These are phyloP conservation scores for Scaptomyza parva DNA, from an alignment of 2,888 invertebrate species.

Conservation along the genomic window DNA sequence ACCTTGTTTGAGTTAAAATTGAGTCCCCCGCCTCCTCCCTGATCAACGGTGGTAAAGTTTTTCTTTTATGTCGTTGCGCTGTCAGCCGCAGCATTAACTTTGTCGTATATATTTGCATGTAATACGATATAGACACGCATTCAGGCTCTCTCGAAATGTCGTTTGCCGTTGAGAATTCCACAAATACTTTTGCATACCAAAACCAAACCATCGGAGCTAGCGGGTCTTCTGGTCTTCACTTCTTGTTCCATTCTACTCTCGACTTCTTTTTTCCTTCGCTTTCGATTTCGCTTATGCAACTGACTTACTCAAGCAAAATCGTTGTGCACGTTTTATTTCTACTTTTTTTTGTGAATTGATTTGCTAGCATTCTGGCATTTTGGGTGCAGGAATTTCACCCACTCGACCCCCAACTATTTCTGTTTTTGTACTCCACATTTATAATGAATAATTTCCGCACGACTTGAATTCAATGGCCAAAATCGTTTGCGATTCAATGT, in stretches of 20 bases:
- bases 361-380: conserved; percentile 62
- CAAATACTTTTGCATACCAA: conserved; percentile 64
- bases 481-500: conserved; percentile 66
- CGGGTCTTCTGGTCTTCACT: conserved; percentile 24
- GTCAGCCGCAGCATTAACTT: conserved; percentile 34
- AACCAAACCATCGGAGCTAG: conserved; percentile 33
- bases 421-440: conserved; percentile 42
- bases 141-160: conserved; percentile 44
- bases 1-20: conserved; percentile 22
- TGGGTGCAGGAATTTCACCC: conserved; percentile 31
- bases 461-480: conserved; percentile 73
- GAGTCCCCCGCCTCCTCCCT: conserved; percentile 3
- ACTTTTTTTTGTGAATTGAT: conserved; percentile 72
- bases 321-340: conserved; percentile 47
- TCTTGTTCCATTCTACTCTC: neutral
- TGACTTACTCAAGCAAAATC: conserved; percentile 30
- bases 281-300: conserved; percentile 40
- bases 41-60: conserved; percentile 15
- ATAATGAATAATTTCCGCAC: conserved; percentile 80
- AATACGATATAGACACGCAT: conserved; percentile 75
- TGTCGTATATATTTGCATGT: conserved; percentile 56
- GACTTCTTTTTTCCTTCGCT: conserved; percentile 27
- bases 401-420: conserved; percentile 8
- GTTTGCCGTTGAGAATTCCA: conserved; percentile 61
- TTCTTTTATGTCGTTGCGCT: conserved; percentile 27